These are phyloP conservation scores for Leptopilina clavipes DNA, from an alignment of 1,140 invertebrate species.

Conservation along the genomic window DNA sequence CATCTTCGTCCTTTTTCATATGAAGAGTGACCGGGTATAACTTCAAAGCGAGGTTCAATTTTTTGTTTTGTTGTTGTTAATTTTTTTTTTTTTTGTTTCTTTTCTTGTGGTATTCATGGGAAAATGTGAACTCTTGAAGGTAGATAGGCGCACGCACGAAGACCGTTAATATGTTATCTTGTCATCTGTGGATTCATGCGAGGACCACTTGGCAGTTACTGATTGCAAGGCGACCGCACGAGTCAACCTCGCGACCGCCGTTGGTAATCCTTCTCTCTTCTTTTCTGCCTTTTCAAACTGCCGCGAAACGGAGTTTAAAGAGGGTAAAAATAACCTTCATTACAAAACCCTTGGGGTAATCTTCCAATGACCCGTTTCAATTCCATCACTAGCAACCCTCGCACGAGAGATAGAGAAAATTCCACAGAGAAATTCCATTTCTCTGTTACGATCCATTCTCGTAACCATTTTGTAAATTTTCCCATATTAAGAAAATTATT, in stretches of 20 bases:
- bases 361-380: background rate
- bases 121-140: constrained; percentile 21
- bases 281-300: constrained; percentile 21
- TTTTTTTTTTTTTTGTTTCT: no score
- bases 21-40: background rate
- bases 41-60: background rate
- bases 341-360: background rate
- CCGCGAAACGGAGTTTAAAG: constrained; percentile 14
- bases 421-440: background rate
- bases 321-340: background rate
- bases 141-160: constrained; percentile 40
- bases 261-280: constrained; percentile 52
- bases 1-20: constrained; percentile 30
- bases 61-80: no score
- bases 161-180: constrained; percentile 55
- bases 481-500: no score
- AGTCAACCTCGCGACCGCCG: constrained; percentile 56
- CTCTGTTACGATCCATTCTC: no score
- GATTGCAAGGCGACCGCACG: constrained; percentile 58
- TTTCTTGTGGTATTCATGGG: constrained; percentile 27
- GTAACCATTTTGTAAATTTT: no score
- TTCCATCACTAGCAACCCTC: background rate
- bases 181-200: constrained; percentile 49
- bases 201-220: constrained; percentile 55
- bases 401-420: no score